Conservation (phyloP, 1,140 invertebrate genomes). For the Nebria ingens region DNA sequence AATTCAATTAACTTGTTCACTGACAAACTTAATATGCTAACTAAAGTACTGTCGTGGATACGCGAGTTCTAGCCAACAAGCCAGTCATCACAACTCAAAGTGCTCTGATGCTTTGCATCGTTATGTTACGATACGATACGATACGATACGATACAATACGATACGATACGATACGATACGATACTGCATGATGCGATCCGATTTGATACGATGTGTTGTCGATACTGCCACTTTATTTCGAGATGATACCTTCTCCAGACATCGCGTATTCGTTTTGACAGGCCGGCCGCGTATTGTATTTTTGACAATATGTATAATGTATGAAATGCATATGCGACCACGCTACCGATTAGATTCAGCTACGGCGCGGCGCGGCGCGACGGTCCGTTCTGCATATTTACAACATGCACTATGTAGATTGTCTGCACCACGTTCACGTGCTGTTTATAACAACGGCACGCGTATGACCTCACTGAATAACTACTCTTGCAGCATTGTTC, state of each 20-base stretch:
- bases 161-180: too few species aligned
- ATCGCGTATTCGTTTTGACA: too few species aligned
- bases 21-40: constrained; percentile 31
- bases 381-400: not conserved
- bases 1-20: constrained; percentile 30
- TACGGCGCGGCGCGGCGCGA: not conserved
- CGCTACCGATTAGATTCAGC: not conserved
- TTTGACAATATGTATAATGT: not conserved
- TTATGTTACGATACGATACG: too few species aligned
- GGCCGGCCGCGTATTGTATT: not conserved
- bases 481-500: not conserved
- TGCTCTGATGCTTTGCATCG: too few species aligned
- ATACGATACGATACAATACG: too few species aligned
- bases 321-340: not conserved
- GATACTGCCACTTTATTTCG: too few species aligned
- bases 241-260: too few species aligned
- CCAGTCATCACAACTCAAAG: too few species aligned
- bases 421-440: not conserved
- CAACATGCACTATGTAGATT: not conserved
- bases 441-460: too few species aligned
- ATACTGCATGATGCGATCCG: too few species aligned
- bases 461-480: not conserved
- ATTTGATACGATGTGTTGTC: too few species aligned
- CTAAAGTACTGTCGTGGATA: constrained; percentile 29
- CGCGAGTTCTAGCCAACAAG: constrained; percentile 12